Conservation (phyloP, 1,140 invertebrate species). For the Drosophila carrolli region DNA sequence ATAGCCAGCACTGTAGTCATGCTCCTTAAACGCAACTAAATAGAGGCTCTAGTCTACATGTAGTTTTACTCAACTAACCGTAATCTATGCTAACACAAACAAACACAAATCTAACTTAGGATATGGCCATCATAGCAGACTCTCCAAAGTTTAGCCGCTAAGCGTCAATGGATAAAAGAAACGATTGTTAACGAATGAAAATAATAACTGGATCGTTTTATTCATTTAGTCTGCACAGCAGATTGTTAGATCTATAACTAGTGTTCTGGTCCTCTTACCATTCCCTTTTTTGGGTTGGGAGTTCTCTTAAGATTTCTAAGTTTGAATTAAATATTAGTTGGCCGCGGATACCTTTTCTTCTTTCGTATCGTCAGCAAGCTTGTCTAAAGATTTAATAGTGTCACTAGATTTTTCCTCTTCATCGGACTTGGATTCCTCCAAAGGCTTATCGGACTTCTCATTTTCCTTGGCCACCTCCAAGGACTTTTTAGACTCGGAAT, state of each 20-base stretch:
- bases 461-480: no score
- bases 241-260: slow-evolving; percentile 2
- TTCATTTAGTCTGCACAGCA: slow-evolving; percentile 39
- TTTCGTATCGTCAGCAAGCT: no score
- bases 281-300: neutral
- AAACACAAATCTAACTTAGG: slow-evolving; percentile 23
- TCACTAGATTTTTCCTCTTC: neutral
- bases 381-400: neutral
- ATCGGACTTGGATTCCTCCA: neutral
- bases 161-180: slow-evolving; percentile 42
- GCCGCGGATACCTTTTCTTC: no score
- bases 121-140: slow-evolving; percentile 45
- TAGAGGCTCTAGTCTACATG: slow-evolving; percentile 35
- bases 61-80: slow-evolving; percentile 23
- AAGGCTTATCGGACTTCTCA: neutral
- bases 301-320: neutral
- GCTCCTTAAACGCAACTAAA: slow-evolving; percentile 84
- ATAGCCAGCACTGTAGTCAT: slow-evolving; percentile 89
- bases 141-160: slow-evolving; percentile 75
- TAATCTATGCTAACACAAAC: slow-evolving; percentile 37
- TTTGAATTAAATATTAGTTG: neutral
- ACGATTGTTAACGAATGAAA: slow-evolving; percentile 24
- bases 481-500: slow-evolving; percentile 1
- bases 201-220: slow-evolving; percentile 46
- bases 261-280: neutral